Conservation (phyloP, 1,140 invertebrate genomes). For the Atta texana region DNA sequence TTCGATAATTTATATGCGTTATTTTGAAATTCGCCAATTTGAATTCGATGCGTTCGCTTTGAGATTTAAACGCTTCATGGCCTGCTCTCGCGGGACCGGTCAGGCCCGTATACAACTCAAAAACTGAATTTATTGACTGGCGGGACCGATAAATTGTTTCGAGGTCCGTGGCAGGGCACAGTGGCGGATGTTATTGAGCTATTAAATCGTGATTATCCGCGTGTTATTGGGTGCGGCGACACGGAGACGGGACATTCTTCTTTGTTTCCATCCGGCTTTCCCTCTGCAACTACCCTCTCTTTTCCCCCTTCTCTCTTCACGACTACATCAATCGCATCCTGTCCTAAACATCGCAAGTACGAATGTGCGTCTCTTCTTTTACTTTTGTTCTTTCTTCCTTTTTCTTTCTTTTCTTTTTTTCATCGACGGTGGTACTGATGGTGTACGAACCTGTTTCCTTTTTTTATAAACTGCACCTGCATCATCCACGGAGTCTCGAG, state of each 20-base stretch:
- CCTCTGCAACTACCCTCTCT: neutral
- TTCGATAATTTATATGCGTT: slow-evolving; percentile 64
- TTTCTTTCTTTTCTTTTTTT: slow-evolving; percentile 18
- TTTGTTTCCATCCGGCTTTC: slow-evolving; percentile 30
- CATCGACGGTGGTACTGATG: slow-evolving; percentile 22
- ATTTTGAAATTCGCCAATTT: slow-evolving; percentile 67
- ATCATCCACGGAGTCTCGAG: slow-evolving; percentile 30
- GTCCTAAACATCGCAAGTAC: slow-evolving; percentile 26
- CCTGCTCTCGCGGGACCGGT: slow-evolving; percentile 33
- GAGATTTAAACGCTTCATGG: slow-evolving; percentile 62
- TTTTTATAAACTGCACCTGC: slow-evolving; percentile 42
- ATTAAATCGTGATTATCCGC: slow-evolving; percentile 84
- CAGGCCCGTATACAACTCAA: slow-evolving; percentile 77
- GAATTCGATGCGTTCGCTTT: slow-evolving; percentile 63
- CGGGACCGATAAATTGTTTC: slow-evolving; percentile 82
- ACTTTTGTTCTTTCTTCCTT: slow-evolving; percentile 1
- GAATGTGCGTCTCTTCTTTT: slow-evolving; percentile 27
- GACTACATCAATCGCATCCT: slow-evolving; percentile 13
- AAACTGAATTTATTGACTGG: slow-evolving; percentile 83
- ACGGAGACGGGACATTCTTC: slow-evolving; percentile 75
- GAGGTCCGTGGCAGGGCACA: slow-evolving; percentile 74
- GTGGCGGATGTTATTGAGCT: slow-evolving; percentile 83
- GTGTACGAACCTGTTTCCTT: slow-evolving; percentile 46
- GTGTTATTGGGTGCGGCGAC: slow-evolving; percentile 82
- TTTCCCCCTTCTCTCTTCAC: neutral